Evolutionary conservation across 2,113 vertebrate species (phyloP), one percentile per base, ranked within the genome.

Genomic region (Mormoops blainvillei): DNA sequence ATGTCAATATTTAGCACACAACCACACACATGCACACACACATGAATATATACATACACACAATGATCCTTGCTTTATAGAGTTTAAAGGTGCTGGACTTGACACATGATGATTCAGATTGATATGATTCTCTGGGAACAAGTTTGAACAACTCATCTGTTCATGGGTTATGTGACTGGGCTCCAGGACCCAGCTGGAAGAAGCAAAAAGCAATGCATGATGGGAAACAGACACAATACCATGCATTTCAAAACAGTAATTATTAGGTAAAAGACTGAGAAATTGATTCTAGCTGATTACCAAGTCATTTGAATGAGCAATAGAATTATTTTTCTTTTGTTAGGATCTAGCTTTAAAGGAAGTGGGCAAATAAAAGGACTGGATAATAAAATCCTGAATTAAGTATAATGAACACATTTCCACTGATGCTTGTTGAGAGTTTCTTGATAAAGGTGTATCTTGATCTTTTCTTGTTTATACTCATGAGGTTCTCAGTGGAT

Each of bases 291-390:
- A 85, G 50, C 26, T 36, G 76, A 83, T 56, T 90, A 85, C 45
- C 28, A 68, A 70, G 16, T 58, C 54, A 92, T 86, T 80, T 74
- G 85, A 68, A 54, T 63, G 76, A 81, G 8, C 26, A 20, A 24
- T 63, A 56, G 45, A 89, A 63, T 89, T 48, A 38, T 91, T 95
- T 95, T 91, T 52, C 63, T 94, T 89, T 95, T 83, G 5, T 93
- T 52, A 56, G 11, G 6, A 78, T 19, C 7, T 78, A 20, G 6
- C 63, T 93, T 96, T 90, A 88, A n/a, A 92, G 19, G 26, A 84
- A 80, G 31, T 63, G 22, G 41, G 18, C 77, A 85, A 65, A 94
- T 92, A 87, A 87, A 96, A 73, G 36, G 38, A 36, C 12, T 56
- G 2, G 3, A 15, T 77, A 31, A 78, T 52, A 70, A 93, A 90